These are phyloP conservation scores for Brachionus paranguensis DNA, from an alignment of 1,140 invertebrate genomes.

Conservation along the genomic window DNA sequence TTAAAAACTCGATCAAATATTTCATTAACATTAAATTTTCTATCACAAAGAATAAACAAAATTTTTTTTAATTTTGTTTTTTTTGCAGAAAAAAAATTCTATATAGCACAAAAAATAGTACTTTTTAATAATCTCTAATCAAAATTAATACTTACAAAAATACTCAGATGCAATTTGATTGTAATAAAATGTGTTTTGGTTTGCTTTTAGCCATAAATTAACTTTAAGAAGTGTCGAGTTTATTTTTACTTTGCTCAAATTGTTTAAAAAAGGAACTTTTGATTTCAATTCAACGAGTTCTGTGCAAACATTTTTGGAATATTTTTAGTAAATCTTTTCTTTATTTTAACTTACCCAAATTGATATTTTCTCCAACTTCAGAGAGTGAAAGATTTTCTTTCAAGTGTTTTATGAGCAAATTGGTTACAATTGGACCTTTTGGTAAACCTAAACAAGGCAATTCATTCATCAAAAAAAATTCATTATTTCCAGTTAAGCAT, in stretches of 20 bases:
- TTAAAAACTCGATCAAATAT: too few species aligned
- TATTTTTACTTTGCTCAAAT: not conserved
- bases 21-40: too few species aligned
- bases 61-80: not conserved
- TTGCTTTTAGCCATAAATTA: conserved; percentile 22
- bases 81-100: not conserved
- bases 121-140: too few species aligned
- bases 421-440: not conserved
- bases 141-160: not conserved
- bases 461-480: conserved; percentile 7
- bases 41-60: too few species aligned
- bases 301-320: not conserved
- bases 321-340: not conserved
- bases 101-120: too few species aligned
- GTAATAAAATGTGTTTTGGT: not conserved
- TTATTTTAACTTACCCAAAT: not conserved
- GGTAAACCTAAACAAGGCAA: not conserved
- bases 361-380: conserved; percentile 2
- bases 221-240: conserved; percentile 13
- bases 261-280: not conserved
- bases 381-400: conserved; percentile 10
- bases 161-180: not conserved
- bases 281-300: not conserved
- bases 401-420: conserved; percentile 10
- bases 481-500: conserved; percentile 10